Conservation (phyloP, 2,888 invertebrate genomes). For the Cantharis nigra region DNA sequence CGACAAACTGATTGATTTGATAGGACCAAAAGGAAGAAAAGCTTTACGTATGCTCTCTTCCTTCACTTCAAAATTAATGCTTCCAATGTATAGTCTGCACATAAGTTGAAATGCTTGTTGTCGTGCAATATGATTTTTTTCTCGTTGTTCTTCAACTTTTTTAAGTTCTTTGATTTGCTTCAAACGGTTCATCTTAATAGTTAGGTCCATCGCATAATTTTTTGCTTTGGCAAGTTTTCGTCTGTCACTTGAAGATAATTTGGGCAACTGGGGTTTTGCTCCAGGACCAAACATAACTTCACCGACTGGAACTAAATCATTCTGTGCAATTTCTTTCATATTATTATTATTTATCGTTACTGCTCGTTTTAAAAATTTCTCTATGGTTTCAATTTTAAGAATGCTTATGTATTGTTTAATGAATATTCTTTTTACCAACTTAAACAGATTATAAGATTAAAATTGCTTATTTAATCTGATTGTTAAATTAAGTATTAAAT, state of each 20-base stretch:
- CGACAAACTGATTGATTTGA: conserved; percentile 99
- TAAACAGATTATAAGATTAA: no score
- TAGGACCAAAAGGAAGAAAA: conserved; percentile 97
- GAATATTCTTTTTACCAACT: no score
- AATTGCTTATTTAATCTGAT: no score
- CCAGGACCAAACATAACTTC: conserved; percentile 89
- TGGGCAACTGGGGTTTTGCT: conserved; percentile 85
- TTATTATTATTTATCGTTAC: no score
- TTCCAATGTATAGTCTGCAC: conserved; percentile 96
- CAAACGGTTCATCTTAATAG: conserved; percentile 98
- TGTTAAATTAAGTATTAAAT: no score
- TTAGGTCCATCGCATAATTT: conserved; percentile 99
- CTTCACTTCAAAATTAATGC: conserved; percentile 98
- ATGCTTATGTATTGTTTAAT: no score
- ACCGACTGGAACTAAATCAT: conserved; percentile 85
- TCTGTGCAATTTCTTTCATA: conserved; percentile 40
- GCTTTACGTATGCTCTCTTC: conserved; percentile 97
- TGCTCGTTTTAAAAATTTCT: no score
- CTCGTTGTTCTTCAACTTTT: conserved; percentile 30
- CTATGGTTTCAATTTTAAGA: no score
- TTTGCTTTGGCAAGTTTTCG: conserved; percentile 94
- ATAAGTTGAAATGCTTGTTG: conserved; percentile 70
- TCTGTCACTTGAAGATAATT: conserved; percentile 84
- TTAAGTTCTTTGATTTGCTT: conserved; percentile 99
- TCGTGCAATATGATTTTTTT: neutral